Base-by-base conservation (phyloP, 2,797 vertebrate species). In the Gallirallus australis region DNA sequence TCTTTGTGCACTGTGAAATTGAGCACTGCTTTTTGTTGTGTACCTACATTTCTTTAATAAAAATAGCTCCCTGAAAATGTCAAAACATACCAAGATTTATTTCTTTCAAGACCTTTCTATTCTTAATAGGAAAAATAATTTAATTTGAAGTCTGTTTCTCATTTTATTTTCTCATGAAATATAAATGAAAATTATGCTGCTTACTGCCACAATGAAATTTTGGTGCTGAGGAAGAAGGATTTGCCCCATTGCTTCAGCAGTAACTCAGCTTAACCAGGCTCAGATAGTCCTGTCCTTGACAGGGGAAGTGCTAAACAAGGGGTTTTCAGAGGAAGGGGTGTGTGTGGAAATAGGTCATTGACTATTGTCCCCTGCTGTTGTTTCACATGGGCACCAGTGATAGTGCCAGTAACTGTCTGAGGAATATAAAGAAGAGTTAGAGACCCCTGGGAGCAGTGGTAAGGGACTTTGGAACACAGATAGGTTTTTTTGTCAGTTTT, bases 1-100 rank as follows among this genome's bases (percentile, higher is more conserved):
- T 40, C 37, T 79, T 76, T 76, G 68, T 90, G 50, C 91, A 61
- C 78, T 91, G 85, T 84, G 87, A 95, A 95, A 96, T 23, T 69
- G 75, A 95, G 90, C 75, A 82, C 78, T 94, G 89, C 40, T 80
- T 96, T 96, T 86, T 89, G 39, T 71, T 68, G 39, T 89, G 90
- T 93, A 91, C 84, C 75, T 93, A 79, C 63, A 84, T 93, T 93
- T 89, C 78, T 91, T 89, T 79, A 91, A 89, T 90, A 96, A 94
- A 96, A 94, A 78, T 82, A 76, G 77, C 94, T 95, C 52, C 40
- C 66, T 84, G 79, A 86, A 86, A 79, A 86, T 82, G 91, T 89
- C 91, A 92, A 89, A 89, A 89, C 91, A 95, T 69, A 65, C 59
- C 54, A 72, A 72, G 40, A 91, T 94, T 79, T 95, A 94, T 91